These are phyloP conservation scores for Gallinago undulata DNA, from an alignment of 2,113 vertebrate genomes.

Conservation along the genomic window DNA sequence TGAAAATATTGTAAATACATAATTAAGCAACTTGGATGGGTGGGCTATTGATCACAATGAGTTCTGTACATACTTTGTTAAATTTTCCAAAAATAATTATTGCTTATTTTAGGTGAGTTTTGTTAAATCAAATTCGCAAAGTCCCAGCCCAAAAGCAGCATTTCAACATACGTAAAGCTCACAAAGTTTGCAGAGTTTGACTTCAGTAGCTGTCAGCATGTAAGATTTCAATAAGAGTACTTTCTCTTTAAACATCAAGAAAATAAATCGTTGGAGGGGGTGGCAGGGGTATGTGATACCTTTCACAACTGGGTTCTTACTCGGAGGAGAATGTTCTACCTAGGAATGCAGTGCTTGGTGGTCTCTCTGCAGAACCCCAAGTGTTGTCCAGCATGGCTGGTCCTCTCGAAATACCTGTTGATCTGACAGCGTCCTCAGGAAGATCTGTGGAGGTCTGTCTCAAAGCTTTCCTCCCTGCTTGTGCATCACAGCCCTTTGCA, in stretches of 20 bases:
- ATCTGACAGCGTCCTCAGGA: neutral
- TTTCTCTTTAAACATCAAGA: neutral
- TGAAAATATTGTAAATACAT: neutral
- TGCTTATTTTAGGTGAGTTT: neutral
- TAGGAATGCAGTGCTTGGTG: neutral
- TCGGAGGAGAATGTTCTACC: neutral
- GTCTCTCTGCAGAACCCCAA: neutral
- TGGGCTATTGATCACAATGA: neutral
- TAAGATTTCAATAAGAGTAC: neutral
- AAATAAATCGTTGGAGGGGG: neutral
- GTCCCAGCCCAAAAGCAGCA: neutral
- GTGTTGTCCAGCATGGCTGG: neutral
- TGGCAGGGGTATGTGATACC: neutral
- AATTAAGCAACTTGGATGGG: neutral
- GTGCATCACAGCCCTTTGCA: neutral
- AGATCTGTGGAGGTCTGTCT: neutral
- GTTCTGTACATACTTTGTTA: neutral
- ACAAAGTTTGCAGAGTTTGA: neutral
- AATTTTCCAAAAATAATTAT: neutral
- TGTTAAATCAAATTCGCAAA: neutral
- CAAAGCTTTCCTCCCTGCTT: neutral
- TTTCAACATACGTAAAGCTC: neutral
- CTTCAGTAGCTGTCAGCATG: neutral
- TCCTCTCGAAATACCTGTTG: neutral
- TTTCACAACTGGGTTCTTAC: neutral